Conservation (phyloP, 2,113 vertebrate species). For the Cebidichthys violaceus region DNA sequence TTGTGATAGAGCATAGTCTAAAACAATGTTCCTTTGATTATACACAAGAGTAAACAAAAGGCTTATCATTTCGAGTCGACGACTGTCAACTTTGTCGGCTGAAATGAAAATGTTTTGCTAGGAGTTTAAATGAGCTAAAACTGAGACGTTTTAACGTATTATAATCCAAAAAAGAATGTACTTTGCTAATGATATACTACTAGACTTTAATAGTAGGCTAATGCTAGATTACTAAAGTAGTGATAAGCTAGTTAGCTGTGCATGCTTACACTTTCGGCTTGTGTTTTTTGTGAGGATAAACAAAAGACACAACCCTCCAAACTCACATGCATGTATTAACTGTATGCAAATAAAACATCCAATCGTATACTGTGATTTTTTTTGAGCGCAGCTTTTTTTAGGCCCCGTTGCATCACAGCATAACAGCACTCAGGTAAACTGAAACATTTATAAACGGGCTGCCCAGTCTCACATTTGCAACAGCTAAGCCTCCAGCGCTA, state of each 20-base stretch:
- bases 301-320: background rate
- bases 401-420: slow-evolving; percentile 10
- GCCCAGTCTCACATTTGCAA: background rate
- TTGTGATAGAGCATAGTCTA: background rate
- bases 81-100: background rate
- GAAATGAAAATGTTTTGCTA: background rate
- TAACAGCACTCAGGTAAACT: slow-evolving; percentile 40
- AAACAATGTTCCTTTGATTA: background rate
- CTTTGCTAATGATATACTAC: background rate
- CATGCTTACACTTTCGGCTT: background rate
- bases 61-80: background rate
- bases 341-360: background rate
- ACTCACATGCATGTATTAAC: background rate
- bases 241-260: background rate
- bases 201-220: background rate
- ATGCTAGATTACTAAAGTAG: background rate
- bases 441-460: slow-evolving; percentile 53
- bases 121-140: background rate
- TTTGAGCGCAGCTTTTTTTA: slow-evolving; percentile 6
- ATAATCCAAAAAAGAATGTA: background rate
- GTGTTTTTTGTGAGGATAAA: background rate
- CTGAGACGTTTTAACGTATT: background rate
- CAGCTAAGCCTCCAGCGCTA: slow-evolving; percentile 3
- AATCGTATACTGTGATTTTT: background rate
- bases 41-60: background rate